phyloP scores from a whole-genome alignment of 2,113 vertebrate species.

The Gallinago jamesoni region DNA sequence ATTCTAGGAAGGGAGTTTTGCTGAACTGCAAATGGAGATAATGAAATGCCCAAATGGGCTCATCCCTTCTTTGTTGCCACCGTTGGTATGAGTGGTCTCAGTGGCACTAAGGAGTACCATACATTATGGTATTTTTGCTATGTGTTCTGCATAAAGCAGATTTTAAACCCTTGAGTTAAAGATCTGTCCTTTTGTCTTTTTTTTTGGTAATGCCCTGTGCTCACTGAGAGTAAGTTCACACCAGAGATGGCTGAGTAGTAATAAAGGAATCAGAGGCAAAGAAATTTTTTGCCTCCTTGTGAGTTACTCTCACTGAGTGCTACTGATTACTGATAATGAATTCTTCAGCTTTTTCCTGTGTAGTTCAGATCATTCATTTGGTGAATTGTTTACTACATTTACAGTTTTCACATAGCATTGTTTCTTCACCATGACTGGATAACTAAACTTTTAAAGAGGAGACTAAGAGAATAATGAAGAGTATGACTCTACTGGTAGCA shows the following conservation, averaged over 20 bases:
- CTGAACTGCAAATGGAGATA: not conserved
- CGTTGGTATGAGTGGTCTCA: not conserved
- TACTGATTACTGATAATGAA: not conserved
- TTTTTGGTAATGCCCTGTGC: not conserved
- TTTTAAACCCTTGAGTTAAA: not conserved
- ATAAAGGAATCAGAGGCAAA: not conserved
- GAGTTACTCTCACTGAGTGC: not conserved
- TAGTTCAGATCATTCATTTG: not conserved
- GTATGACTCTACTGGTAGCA: conserved; percentile 15
- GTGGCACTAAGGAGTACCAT: not conserved
- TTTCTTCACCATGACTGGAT: not conserved
- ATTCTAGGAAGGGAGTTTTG: not conserved
- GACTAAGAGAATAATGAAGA: not conserved
- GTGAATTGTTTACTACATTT: not conserved
- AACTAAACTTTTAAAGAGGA: conserved; percentile 27
- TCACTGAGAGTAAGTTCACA: not conserved
- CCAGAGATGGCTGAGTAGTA: not conserved
- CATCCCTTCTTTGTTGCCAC: not conserved
- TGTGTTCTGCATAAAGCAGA: not conserved
- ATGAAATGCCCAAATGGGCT: not conserved
- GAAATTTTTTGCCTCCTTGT: not conserved
- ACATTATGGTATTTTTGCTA: not conserved
- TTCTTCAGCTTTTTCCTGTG: not conserved
- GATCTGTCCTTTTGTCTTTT: not conserved
- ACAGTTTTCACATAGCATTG: not conserved